Evolutionary conservation across 2,888 invertebrate genomes (phyloP), one percentile per base, ranked within the genome.

Genomic region (Bugula neritina): DNA sequence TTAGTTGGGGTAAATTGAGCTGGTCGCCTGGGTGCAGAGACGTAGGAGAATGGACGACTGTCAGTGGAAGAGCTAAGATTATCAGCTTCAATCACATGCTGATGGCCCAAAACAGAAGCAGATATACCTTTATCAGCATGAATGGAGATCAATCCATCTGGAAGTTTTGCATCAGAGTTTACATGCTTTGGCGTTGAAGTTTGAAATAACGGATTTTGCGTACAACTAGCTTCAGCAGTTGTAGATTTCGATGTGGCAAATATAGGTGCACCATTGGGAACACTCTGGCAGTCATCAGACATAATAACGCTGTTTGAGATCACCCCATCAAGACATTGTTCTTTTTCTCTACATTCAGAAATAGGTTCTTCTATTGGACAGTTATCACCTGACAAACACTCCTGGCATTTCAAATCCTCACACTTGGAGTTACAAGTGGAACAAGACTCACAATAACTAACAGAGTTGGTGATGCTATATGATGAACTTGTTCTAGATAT

Each of bases 61-160:
- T 63, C 63, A 2, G 29, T 25, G 31, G 63, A 63, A 27, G 34
- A 63, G 34, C 63, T 63, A 25, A 63, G 63, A n/a, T 63, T 63
- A 31, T 63, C 63, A 63, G 21, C 31, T 10, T 43, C 43, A 5
- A 43, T 43, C 17, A 43, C 43, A 17, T 43, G 43, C 43, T 43
- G 43, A 43, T 43, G 17, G 17, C 43, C 43, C 5, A 43, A 5
- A 43, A 5, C 5, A 43, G 43, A 10, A 43, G 43, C 43, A 43
- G 17, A 43, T 17, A 5, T 17, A 43, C 17, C 17, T 17, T 43
- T 17, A 43, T 10, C 43, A 10, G 10, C 43, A 43, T 43, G 5
- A 10, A 43, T 17, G 17, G 43, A 10, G 5, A 10, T 5, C 17
- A 43, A 17, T 10, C 43, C 43, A 5, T 5, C 10, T 43, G 5